Evolutionary conservation across 2,113 vertebrate genomes (phyloP).

Genomic region (Petrocephalus microphthalmus): DNA sequence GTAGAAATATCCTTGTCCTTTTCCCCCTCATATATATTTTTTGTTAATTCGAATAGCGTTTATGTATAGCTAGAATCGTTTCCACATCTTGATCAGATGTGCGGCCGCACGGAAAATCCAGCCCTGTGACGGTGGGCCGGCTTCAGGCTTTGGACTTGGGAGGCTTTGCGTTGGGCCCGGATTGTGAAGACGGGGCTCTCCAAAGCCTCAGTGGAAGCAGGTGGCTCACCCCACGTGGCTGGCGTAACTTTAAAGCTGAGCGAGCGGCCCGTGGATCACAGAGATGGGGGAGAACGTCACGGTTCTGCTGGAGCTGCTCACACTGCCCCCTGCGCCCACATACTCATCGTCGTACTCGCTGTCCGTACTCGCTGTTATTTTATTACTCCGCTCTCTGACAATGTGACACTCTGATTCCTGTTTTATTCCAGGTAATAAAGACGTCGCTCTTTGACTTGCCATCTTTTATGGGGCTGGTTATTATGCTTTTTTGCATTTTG

Average conservation of each 20-base stretch:
- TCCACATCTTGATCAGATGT: background rate
- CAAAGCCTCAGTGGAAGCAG: conserved; percentile 18
- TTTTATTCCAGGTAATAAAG: conserved; percentile 26
- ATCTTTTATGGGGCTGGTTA: background rate
- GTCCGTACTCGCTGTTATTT: background rate
- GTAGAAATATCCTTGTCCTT: background rate
- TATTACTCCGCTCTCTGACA: conserved; percentile 9
- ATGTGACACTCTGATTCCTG: conserved; percentile 16
- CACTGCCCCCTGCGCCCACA: background rate
- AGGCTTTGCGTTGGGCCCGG: background rate
- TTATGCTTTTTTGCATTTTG: conserved; percentile 8
- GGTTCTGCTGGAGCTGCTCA: conserved; percentile 12
- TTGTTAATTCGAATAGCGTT: background rate
- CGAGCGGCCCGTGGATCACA: background rate
- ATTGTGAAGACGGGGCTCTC: background rate
- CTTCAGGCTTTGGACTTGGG: too few relatives aligned
- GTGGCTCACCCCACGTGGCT: conserved; percentile 28
- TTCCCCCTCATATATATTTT: background rate
- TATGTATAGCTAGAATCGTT: background rate
- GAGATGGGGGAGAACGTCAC: conserved; percentile 28
- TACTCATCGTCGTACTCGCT: conserved; percentile 29
- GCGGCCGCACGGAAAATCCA: background rate
- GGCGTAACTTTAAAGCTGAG: conserved; percentile 19
- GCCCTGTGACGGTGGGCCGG: background rate
- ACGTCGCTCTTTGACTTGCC: conserved; percentile 8